Evolutionary conservation across 2,797 vertebrate genomes (phyloP), one percentile per base, ranked within the genome.

Genomic region (Notamacropus eugenii): DNA sequence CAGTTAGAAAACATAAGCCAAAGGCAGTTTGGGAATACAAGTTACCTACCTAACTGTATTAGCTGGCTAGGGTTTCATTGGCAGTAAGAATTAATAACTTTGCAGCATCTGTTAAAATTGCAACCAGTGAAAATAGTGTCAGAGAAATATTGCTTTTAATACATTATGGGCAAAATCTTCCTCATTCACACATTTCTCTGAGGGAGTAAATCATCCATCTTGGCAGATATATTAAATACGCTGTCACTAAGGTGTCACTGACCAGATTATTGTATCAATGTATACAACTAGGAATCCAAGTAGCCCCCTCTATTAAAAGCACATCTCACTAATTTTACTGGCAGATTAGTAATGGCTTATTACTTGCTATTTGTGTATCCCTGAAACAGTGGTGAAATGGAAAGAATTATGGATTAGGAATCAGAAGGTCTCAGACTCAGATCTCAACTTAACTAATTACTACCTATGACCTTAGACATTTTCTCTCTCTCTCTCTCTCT

Each of bases 131-230:
- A 46, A 40, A 90, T 54, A 93, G 9, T 10, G 22, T 82, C 82
- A 90, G 1, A 29, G 14, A 40, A 56, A 40, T 95, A 13, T 46
- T 46, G 40, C 11, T 93, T 91, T 28, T 22, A 5, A 90, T 22
- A 10, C 22, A 34, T 59, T n/a, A 1, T 52, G 57, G 31, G 52
- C 34, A 93, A n/a, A 97, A 92, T 5, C n/a, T 87, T 29, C 90
- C 54, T 56, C 91, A 19, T 55, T 93, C 90, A 52, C 14, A 96
- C 50, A 62, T 93, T 9, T 94, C 16, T 57, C 54, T 40, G 27
- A 90, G 87, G 90, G 93, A 95, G 59, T 24, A 92, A 96, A 52
- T 92, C 74, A 90, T 74, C 93, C 93, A n/a, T 90, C 94, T 94
- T 62, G 54, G 93, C 62, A 57, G 93, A 87, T 34, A 2, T 0